Evolutionary conservation across 1,140 invertebrate genomes (phyloP), one percentile per base, ranked within the genome.

Genomic region (Epicauta chinensis): DNA sequence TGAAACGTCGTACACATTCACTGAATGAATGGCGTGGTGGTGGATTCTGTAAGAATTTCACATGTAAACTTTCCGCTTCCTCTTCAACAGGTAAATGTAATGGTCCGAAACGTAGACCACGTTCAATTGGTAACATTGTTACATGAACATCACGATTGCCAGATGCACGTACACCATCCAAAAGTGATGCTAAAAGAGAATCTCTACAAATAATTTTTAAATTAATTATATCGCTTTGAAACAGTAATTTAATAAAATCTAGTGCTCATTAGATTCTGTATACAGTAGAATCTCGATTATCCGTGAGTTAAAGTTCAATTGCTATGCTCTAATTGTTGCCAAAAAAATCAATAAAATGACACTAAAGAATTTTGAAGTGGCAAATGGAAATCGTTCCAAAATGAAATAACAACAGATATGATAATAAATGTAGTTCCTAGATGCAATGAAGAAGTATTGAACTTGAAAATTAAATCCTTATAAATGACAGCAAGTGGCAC

Each of bases 131-230:
- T 41, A 74, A 76, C 77, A 95, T 95, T 64, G 88, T 89, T 2
- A 99, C 90, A 74, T 97, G 93, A n/a, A 99, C 90, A 76, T 98
- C 92, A 63, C 89, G 79, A 70, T 99, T 99, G 1, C 97, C 96
- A 16, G 93, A 93, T 12, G 93, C 93, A 60, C 97, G 77, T 9
- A 97, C 93, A 36, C 93, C 93, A 75, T 99, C 97, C 51, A 99
- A 71, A 10, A 99, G 71, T 3, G 96, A 97, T 1, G 97, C 95
- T 39, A 99, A 69, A 39, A 99, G 69, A 0, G 93, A 89, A 77
- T 99, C 97, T 62, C 96, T 89, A 65, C n/a, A n/a, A n/a, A n/a
- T 14, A 60, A 63, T n/a, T 16, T 5, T 23, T 23, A 5, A 23
- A 23, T 23, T 23, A 23, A 23, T 23, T 23, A 49, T 36, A 44